These are phyloP conservation scores for Scophthalmus maximus DNA, from an alignment of 2,113 vertebrate genomes.

Conservation along the genomic window DNA sequence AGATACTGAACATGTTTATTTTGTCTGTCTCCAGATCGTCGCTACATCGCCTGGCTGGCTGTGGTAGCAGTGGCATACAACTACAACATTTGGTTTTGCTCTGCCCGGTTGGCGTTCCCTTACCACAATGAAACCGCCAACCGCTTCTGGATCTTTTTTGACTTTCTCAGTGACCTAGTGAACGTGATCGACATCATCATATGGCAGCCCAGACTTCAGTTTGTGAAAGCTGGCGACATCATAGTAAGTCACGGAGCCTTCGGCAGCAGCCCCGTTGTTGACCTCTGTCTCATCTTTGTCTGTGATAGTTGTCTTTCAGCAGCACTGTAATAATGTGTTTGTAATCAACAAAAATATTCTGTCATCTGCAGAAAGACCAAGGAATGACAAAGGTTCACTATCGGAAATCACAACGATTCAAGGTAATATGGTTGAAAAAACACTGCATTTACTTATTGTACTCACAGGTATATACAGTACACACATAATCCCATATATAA, in stretches of 20 bases:
- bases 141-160: slow-evolving; percentile 82
- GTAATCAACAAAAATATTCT: neutral
- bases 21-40: slow-evolving; percentile 78
- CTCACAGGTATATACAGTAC: neutral
- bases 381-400: slow-evolving; percentile 84
- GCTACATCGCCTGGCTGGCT: slow-evolving; percentile 88
- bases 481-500: too few relatives aligned
- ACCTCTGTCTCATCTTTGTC: neutral
- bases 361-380: slow-evolving; percentile 81
- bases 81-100: slow-evolving; percentile 92
- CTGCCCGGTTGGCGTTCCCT: slow-evolving; percentile 86
- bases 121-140: slow-evolving; percentile 77
- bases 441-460: neutral
- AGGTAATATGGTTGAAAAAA: slow-evolving; percentile 83
- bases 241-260: slow-evolving; percentile 81
- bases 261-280: neutral
- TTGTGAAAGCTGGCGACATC: slow-evolving; percentile 88
- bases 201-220: slow-evolving; percentile 90
- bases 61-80: slow-evolving; percentile 86
- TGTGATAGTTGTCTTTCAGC: neutral
- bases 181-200: slow-evolving; percentile 86
- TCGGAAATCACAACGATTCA: slow-evolving; percentile 80
- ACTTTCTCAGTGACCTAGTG: slow-evolving; percentile 83
- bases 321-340: neutral
- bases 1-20: neutral